phyloP scores from a whole-genome alignment of 2,888 invertebrate genomes.

The Sepioteuthis lessoniana region DNA sequence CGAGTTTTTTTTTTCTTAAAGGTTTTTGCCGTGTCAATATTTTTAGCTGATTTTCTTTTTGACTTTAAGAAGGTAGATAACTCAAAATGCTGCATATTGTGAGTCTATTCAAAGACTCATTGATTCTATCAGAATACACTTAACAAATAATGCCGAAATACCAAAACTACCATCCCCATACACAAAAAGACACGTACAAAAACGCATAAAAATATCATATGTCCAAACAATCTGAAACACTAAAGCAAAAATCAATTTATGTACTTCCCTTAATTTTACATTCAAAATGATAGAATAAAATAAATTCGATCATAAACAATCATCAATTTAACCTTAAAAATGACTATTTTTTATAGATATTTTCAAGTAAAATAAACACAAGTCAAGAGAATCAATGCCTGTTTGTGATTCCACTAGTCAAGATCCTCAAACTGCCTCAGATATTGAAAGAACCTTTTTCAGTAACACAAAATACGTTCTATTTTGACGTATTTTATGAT shows the following conservation, averaged over 20 bases:
- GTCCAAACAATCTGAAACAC: no score
- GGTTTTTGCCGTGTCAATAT: conserved; percentile 33
- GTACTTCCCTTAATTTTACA: background rate
- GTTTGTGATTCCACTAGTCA: background rate
- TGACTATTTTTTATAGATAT: background rate
- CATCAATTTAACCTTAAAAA: background rate
- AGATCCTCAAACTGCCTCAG: background rate
- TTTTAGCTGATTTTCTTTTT: background rate
- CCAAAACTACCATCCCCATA: background rate
- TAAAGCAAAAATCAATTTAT: background rate
- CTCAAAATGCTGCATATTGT: background rate
- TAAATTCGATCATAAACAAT: background rate
- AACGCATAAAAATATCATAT: background rate
- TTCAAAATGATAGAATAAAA: no score
- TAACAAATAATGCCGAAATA: background rate
- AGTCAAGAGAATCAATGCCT: background rate
- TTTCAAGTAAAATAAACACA: background rate
- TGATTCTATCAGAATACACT: background rate
- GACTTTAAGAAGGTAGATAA: background rate
- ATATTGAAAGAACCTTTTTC: background rate
- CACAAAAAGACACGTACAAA: background rate
- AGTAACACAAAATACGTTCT: background rate
- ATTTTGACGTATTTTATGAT: background rate
- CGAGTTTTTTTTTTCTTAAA: background rate
- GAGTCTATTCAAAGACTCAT: background rate